A percentile compares a stretch with the other conserved stretches of the same genome.
Evolutionary conservation across 1,140 invertebrate species (phyloP).

Genomic region (Pseudachorutes palmiensis): DNA sequence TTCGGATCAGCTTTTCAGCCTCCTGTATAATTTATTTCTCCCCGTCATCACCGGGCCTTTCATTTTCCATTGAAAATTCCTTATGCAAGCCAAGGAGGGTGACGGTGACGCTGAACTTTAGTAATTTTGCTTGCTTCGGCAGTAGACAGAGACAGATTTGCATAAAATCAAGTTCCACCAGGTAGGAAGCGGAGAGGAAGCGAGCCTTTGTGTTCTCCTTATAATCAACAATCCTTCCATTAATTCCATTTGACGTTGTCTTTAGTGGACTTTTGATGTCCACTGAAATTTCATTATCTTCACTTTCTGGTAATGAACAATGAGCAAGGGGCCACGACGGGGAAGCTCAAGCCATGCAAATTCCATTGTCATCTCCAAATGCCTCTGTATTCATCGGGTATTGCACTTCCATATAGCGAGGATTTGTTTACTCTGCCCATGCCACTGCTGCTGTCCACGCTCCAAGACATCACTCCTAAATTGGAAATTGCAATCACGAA

Average conservation of each 20-base stretch:
- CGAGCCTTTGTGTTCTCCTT: neutral
- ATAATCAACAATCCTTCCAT: neutral
- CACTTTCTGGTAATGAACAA: neutral
- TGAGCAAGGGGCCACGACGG: neutral
- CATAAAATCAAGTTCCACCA: neutral
- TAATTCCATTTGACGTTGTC: no score
- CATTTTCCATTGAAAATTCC: no score
- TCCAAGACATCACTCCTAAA: neutral
- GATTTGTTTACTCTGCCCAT: neutral
- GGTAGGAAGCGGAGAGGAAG: neutral
- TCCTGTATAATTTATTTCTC: no score
- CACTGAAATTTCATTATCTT: neutral
- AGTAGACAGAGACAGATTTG: neutral
- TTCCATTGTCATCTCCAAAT: neutral
- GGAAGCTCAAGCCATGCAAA: neutral
- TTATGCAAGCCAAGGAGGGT: no score
- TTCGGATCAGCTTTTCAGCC: no score
- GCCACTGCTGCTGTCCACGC: no score
- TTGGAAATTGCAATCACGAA: neutral
- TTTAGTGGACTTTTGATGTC: neutral
- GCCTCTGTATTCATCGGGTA: neutral
- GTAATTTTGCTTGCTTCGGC: conserved; percentile 1
- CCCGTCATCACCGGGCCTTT: no score
- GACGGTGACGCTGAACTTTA: no score
- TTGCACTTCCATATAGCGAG: neutral